Conservation (phyloP, 1,140 invertebrate species). For the Sycophaga agraensis region DNA sequence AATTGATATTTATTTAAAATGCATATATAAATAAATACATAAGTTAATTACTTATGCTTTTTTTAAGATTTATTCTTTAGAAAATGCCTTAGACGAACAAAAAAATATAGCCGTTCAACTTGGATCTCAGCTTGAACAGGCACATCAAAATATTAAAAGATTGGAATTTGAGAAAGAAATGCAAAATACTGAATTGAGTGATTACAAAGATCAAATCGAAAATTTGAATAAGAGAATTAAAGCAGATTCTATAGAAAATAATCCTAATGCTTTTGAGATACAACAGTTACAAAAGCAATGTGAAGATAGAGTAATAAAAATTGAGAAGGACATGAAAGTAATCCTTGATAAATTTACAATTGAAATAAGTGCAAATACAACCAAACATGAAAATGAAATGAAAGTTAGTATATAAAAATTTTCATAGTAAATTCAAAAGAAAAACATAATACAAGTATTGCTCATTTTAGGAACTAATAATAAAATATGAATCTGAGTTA, state of each 20-base stretch:
- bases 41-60: conserved; percentile 5
- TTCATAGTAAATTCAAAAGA: not conserved
- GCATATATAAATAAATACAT: not conserved
- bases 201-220: conserved; percentile 44
- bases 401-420: conserved; percentile 26
- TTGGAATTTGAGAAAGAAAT: conserved; percentile 43
- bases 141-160: conserved; percentile 36
- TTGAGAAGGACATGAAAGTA: conserved; percentile 46
- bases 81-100: conserved; percentile 34
- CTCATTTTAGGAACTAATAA: conserved; percentile 35
- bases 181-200: conserved; percentile 38
- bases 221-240: conserved; percentile 44
- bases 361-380: conserved; percentile 37
- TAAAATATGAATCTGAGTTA: conserved; percentile 39
- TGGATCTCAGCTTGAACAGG: conserved; percentile 35
- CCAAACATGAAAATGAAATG: conserved; percentile 39
- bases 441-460: not conserved
- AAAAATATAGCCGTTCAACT: conserved; percentile 35
- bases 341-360: conserved; percentile 44
- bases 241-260: conserved; percentile 32
- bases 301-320: conserved; percentile 43
- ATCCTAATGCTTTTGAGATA: conserved; percentile 35
- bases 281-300: conserved; percentile 43
- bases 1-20: conserved; percentile 14
- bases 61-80: conserved; percentile 37